phyloP scores from a whole-genome alignment of 2,888 invertebrate species.

The Acrobeloides nanus region DNA sequence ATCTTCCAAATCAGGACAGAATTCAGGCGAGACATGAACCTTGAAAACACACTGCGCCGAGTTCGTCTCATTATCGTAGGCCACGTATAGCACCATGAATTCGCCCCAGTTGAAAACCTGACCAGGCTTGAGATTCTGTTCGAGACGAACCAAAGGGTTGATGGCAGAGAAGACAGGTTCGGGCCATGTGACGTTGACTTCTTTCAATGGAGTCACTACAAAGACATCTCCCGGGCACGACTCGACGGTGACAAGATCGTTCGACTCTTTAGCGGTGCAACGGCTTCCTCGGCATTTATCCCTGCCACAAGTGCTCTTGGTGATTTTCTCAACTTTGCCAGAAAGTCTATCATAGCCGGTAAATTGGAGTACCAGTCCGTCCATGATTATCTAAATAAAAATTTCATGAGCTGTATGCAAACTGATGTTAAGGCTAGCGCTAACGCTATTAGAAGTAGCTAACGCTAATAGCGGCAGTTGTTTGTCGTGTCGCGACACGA shows the following conservation, averaged over 20 bases:
- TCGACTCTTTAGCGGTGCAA: neutral
- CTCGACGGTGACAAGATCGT: conserved; percentile 8
- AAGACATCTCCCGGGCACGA: conserved; percentile 65
- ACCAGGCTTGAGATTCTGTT: conserved; percentile 50
- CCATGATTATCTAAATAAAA: conserved; percentile 68
- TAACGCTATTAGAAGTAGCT: too few relatives aligned
- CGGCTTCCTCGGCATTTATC: conserved; percentile 49
- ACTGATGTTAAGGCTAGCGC: too few relatives aligned
- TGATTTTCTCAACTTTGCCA: conserved; percentile 50
- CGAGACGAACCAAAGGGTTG: conserved; percentile 32
- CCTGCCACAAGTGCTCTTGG: conserved; percentile 81
- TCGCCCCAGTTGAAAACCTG: conserved; percentile 52
- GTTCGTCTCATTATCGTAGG: conserved; percentile 45
- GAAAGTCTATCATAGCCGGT: conserved; percentile 74
- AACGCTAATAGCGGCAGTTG: too few relatives aligned
- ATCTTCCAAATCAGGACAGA: conserved; percentile 78
- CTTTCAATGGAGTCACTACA: conserved; percentile 70
- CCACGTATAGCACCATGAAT: conserved; percentile 49
- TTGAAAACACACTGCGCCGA: conserved; percentile 48
- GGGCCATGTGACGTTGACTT: conserved; percentile 49
- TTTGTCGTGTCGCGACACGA: too few relatives aligned
- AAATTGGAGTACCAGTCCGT: conserved; percentile 79
- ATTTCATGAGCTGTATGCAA: conserved; percentile 11
- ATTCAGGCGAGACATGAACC: conserved; percentile 66
- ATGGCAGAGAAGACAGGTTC: conserved; percentile 40